These are phyloP conservation scores for Tuberolachnus salignus DNA, from an alignment of 2,888 invertebrate genomes.

Conservation along the genomic window DNA sequence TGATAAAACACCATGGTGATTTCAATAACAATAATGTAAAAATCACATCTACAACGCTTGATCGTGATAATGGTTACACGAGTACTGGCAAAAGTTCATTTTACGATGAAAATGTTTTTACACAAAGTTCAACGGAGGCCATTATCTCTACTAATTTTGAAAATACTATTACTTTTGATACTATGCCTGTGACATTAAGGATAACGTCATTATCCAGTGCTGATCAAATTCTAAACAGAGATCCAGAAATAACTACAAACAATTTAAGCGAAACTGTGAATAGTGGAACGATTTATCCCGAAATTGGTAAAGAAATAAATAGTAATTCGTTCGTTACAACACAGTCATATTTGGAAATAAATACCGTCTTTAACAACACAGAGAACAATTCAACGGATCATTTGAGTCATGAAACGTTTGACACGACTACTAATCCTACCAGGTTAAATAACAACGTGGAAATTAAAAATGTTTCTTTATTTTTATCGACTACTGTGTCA, in stretches of 20 bases:
- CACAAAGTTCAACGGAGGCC: neutral
- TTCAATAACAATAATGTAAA: neutral
- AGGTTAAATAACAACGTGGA: neutral
- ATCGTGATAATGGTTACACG: neutral
- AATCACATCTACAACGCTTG: neutral
- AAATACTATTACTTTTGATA: too few relatives aligned
- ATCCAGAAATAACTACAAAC: neutral
- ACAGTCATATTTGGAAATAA: neutral
- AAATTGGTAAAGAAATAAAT: constrained; percentile 10
- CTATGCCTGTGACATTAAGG: too few relatives aligned
- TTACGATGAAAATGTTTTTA: neutral
- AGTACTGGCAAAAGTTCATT: neutral
- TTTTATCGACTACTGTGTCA: neutral
- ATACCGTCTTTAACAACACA: neutral
- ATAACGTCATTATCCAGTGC: neutral
- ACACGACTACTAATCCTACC: neutral
- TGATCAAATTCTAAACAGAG: neutral
- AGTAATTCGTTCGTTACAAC: neutral
- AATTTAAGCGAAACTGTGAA: neutral
- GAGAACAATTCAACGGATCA: neutral
- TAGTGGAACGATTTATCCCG: constrained; percentile 11
- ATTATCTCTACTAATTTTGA: too few relatives aligned
- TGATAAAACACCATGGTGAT: neutral
- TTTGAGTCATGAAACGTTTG: neutral
- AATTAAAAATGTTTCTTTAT: neutral